Evolutionary conservation across 2,797 vertebrate genomes (phyloP), one percentile per base, ranked within the genome.

Genomic region (Coendou prehensilis): DNA sequence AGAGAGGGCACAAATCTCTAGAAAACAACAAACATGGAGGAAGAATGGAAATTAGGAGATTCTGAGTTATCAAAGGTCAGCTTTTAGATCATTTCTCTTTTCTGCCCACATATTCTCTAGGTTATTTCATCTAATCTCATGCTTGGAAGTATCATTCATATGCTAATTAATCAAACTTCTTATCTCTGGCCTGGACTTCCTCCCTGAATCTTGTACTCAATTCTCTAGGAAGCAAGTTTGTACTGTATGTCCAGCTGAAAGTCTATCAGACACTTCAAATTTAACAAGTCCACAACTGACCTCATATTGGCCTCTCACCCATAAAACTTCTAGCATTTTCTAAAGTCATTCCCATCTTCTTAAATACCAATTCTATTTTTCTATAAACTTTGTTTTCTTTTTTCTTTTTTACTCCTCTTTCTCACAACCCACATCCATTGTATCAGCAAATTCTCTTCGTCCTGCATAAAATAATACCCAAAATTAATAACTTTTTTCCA

Each of bases 31-130:
- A 10, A 8, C 28, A 5, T 14, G 57, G 28, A 41, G 0, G 15
- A 89, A 90, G 47, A 87, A 22, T 78, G 7, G 82, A 89, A 82
- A 91, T 96, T 76, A 91, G 30, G 14, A 93, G 26, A 76, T 50
- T 30, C 13, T 59, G 54, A 45, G n/a, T 52, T 52, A 57, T 41
- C 17, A 50, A 79, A 15, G 56, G 23, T 76, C 59, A 52, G 23
- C 57, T 47, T 4, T 61, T 85, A 54, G 47, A 71, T 22, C 54
- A 78, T 22, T 79, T 64, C 9, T 84, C 54, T 94, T 82, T 83
- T 56, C 61, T 86, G 37, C 26, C 33, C 57, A 26, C 3, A 59
- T 1, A 56, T n/a, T 82, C 26, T 56, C 7, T 45, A 73, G 1
- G 47, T 93, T 67, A 52, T 41, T 30, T 82, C 33, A 71, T 50